Evolutionary conservation across 2,888 invertebrate genomes (phyloP), one percentile per base, ranked within the genome.

Genomic region (Junonia oenone): DNA sequence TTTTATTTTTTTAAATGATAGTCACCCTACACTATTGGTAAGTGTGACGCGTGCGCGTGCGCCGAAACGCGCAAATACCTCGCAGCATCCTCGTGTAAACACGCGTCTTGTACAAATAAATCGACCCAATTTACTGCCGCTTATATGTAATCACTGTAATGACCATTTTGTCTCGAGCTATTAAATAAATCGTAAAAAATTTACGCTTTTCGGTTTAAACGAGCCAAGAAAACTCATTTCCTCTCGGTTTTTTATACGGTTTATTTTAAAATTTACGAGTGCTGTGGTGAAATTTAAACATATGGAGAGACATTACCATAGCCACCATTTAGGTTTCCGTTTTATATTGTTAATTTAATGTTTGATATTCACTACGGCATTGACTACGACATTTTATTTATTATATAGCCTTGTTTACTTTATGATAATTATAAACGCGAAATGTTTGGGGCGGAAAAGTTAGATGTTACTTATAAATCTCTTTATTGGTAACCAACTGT

Each of bases 91-190:
- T 22, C 37, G 14, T 49, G 33, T 56, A 56, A 56, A 56, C 59
- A 59, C 33, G 43, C 37, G 57, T 37, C 55, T 55, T 54, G 45
- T 15, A 40, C 19, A 48, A 48, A 59, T 57, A 63, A 60, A 60
- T 56, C 54, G 8, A 6, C 14, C 17, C 22, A 52, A 60, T 62
- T 62, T 60, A 60, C 35, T 45, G 40, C 51, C 56, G 58, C 55
- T 54, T 59, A 59, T 29, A 40, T 29, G 2, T 26, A 33, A 40
- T 40, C 0, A 48, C 48, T 54, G 11, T 48, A 40, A 37, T 54
- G 33, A 22, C 40, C 43, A 43, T 43, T 51, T 45, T 35, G 19
- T 55, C 17, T 14, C 14, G 33, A 19, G 17, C 6, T 45, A 46
- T 14, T 26, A 52, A n/a, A 45, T 11, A 17, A 15, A 37, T 26